These are phyloP conservation scores for Origma solitaria DNA, from an alignment of 2,113 vertebrate species.

Conservation along the genomic window DNA sequence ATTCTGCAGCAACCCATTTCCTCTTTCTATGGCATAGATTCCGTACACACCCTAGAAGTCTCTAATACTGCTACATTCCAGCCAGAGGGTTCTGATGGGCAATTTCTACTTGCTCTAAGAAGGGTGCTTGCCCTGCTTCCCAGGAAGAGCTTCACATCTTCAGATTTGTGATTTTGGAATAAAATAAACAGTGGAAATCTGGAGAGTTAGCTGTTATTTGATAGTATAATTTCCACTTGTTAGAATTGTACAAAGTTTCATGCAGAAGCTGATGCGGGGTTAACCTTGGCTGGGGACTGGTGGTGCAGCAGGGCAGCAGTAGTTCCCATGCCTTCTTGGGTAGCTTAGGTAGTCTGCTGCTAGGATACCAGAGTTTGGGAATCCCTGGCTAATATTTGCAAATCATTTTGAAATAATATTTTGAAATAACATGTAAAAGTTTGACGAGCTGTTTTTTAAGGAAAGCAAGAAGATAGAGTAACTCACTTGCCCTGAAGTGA, in stretches of 20 bases:
- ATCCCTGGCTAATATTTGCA: not conserved
- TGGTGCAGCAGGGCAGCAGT: not conserved
- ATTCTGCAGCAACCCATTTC: not conserved
- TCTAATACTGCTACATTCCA: not conserved
- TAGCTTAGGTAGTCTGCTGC: not conserved
- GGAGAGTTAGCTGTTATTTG: not conserved
- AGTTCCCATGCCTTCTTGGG: not conserved
- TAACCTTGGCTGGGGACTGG: not conserved
- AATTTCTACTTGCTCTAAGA: not conserved
- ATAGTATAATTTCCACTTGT: not conserved
- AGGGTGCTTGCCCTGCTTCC: not conserved
- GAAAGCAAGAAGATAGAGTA: not conserved
- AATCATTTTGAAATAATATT: not conserved
- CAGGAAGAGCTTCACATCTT: not conserved
- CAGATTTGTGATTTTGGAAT: not conserved
- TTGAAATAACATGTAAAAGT: not conserved
- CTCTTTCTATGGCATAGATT: not conserved
- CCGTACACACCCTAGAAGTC: not conserved
- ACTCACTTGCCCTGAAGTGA: not conserved
- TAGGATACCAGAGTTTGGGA: not conserved
- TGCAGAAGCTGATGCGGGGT: not conserved
- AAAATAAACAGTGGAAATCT: not conserved
- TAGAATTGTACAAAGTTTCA: not conserved
- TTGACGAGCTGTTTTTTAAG: not conserved
- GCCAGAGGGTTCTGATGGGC: not conserved